Percentiles rank a stretch among this genome's conserved stretches.
Conservation (phyloP, 2,888 invertebrate genomes). For the Hypolimnas misippus region DNA sequence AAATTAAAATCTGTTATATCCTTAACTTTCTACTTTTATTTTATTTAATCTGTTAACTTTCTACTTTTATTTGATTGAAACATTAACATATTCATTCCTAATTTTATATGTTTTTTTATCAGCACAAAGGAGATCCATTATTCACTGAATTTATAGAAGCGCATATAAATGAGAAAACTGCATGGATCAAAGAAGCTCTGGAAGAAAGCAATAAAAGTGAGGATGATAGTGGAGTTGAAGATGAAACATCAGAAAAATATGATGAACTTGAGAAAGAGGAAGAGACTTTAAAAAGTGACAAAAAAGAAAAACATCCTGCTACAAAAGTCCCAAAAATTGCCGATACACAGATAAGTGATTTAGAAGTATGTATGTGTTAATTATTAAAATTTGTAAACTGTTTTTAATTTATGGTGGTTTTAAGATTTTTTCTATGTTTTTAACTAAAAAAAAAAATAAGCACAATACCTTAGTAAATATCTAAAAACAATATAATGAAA, state of each 20-base stretch:
- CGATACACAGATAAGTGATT: constrained; percentile 89
- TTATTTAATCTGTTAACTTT: too few relatives aligned
- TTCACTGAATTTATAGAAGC: constrained; percentile 95
- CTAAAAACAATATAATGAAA: background rate
- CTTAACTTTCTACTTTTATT: too few relatives aligned
- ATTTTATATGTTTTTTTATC: constrained; percentile 35
- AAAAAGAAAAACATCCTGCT: constrained; percentile 43
- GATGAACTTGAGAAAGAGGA: constrained; percentile 47
- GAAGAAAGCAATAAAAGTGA: constrained; percentile 63
- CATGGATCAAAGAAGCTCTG: constrained; percentile 71
- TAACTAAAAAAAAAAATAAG: background rate
- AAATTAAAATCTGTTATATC: too few relatives aligned
- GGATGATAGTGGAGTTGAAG: constrained; percentile 65
- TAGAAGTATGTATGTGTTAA: constrained; percentile 82
- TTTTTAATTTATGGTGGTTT: too few relatives aligned
- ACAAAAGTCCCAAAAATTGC: constrained; percentile 84
- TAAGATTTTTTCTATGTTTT: too few relatives aligned
- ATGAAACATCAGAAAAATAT: constrained; percentile 47
- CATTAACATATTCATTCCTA: too few relatives aligned
- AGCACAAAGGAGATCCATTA: constrained; percentile 94
- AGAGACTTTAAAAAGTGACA: constrained; percentile 40
- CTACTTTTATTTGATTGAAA: too few relatives aligned
- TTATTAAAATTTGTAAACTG: background rate
- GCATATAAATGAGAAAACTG: constrained; percentile 85
- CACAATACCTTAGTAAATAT: background rate